Conservation (phyloP, 2,113 vertebrate species). For the Larimichthys polyactis region DNA sequence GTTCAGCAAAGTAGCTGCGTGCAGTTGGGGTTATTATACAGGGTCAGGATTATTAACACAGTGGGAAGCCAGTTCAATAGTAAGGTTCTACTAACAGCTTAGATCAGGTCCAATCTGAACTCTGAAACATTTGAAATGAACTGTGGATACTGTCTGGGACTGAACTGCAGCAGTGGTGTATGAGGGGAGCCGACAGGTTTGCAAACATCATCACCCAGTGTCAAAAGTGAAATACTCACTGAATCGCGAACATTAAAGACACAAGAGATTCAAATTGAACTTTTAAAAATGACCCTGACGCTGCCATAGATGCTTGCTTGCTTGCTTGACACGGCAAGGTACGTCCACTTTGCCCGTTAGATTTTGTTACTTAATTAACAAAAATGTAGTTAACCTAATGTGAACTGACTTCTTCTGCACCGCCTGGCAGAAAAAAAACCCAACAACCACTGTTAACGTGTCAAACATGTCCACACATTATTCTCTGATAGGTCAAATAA, state of each 20-base stretch:
- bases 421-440: neutral
- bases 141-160: slow-evolving; percentile 18
- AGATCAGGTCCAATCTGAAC: slow-evolving; percentile 15
- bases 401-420: neutral
- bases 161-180: neutral
- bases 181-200: neutral
- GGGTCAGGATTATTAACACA: slow-evolving; percentile 34
- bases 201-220: slow-evolving; percentile 7
- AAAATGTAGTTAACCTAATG: neutral
- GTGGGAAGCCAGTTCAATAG: slow-evolving; percentile 33
- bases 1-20: slow-evolving; percentile 47
- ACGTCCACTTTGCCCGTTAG: slow-evolving; percentile 6
- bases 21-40: slow-evolving; percentile 49
- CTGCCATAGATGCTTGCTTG: neutral
- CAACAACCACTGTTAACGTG: neutral
- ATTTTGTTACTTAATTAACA: slow-evolving; percentile 4
- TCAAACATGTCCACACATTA: slow-evolving; percentile 19
- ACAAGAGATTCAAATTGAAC: slow-evolving; percentile 22
- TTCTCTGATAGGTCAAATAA: neutral
- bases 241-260: slow-evolving; percentile 23
- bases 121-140: slow-evolving; percentile 9
- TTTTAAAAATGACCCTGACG: neutral
- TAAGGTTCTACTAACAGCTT: slow-evolving; percentile 9
- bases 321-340: neutral
- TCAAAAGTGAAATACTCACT: slow-evolving; percentile 33